Base-by-base conservation (phyloP, 2,888 invertebrate species). In the Thysanoteuthis rhombus region DNA sequence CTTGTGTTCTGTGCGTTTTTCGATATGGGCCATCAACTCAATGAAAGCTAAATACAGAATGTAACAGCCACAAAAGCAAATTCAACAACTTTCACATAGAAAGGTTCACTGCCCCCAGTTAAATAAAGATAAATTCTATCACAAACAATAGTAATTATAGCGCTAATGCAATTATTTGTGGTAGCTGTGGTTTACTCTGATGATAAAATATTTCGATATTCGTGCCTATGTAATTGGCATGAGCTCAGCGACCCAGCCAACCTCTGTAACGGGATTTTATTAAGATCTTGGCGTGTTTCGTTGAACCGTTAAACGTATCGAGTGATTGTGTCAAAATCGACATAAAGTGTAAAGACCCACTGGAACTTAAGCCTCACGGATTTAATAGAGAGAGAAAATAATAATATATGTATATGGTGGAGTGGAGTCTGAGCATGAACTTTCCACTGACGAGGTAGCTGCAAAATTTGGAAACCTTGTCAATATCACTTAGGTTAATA, bases 401-500 rank as follows among this genome's bases (percentile, higher is more conserved):
- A 75, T 16, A 75, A 36, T 36, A 4, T n/a, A 16, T 28, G n/a
- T 75, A 19, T 36, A 12, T n/a, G 75, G 12, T 75, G 75, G 75
- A n/a, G 75, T 32, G 32, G 28, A 8, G 58, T 32, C 58, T 32
- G n/a, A n/a, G n/a, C 1, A 10, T 36, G 2, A 12, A n/a, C 4
- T n/a, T 36, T 75, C 75, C 12, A n/a, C 4, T n/a, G n/a, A n/a
- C n/a, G 10, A 75, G 10, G 16, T 3, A n/a, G n/a, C 16, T 19
- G 19, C 52, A 36, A 36, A n/a, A 75, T n/a, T 75, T 75, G n/a
- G n/a, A 75, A n/a, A n/a, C n/a, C 75, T n/a, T 75, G 75, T 75
- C 75, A 75, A 75, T 75, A 75, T n/a, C n/a, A 75, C 75, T 75
- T 75, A 75, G 75, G 75, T 75, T 75, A 75, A 75, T 75, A 75